These are phyloP conservation scores for Myotis pilosus DNA, from an alignment of 2,797 vertebrate genomes.

Conservation along the genomic window DNA sequence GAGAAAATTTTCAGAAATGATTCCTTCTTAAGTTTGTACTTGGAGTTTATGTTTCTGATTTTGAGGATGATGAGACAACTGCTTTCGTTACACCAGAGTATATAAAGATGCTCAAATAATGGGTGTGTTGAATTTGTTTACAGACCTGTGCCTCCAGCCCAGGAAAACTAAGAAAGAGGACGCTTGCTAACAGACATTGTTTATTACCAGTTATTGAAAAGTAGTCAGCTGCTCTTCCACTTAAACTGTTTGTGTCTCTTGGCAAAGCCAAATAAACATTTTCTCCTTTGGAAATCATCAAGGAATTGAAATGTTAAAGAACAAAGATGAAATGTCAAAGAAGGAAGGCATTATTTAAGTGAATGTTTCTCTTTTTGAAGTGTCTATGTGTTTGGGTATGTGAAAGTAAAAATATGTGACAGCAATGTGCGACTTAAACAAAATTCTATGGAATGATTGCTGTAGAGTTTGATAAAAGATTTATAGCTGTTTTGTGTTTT, in stretches of 20 bases:
- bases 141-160: not conserved
- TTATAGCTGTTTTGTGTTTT: not conserved
- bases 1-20: not conserved
- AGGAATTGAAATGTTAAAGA: constrained; percentile 1
- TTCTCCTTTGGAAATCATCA: not conserved
- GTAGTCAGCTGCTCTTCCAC: not conserved
- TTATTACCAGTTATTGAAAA: not conserved
- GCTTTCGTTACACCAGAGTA: too few relatives aligned
- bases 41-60: not conserved
- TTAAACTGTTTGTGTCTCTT: not conserved
- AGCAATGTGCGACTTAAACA: not conserved
- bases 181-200: not conserved
- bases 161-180: not conserved
- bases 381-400: not conserved
- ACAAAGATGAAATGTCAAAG: not conserved
- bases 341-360: not conserved
- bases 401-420: not conserved
- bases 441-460: not conserved
- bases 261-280: not conserved
- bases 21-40: not conserved
- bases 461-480: not conserved
- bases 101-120: not conserved
- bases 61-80: not conserved
- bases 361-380: not conserved
- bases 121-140: too few relatives aligned